Evolutionary conservation across 2,797 vertebrate genomes (phyloP).

Genomic region (Anguilla obscura): DNA sequence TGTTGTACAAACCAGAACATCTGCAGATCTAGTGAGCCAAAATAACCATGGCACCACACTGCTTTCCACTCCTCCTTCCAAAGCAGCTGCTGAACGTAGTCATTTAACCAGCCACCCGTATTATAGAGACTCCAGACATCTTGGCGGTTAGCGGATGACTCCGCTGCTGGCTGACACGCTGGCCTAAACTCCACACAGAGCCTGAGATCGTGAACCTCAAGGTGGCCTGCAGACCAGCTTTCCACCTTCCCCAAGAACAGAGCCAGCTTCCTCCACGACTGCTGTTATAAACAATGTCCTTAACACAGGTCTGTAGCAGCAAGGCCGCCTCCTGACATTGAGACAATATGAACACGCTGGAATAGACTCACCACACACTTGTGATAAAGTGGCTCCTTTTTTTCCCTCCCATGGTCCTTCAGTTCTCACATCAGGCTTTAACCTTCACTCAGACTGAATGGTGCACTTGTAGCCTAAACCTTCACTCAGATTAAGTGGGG

Average conservation of each 20-base stretch:
- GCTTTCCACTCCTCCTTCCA: constrained; percentile 24
- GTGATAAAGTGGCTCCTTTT: neutral
- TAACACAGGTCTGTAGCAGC: neutral
- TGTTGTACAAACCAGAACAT: constrained; percentile 21
- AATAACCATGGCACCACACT: neutral
- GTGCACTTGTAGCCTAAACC: constrained; percentile 6
- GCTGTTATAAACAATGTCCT: neutral
- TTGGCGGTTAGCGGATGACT: neutral
- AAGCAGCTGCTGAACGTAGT: neutral
- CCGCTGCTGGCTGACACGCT: neutral
- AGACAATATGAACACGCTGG: neutral
- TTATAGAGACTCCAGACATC: constrained; percentile 4
- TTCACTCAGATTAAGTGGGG: neutral
- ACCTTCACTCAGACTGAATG: neutral
- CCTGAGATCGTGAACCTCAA: neutral
- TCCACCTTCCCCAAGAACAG: neutral
- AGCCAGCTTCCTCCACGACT: neutral
- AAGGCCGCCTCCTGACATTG: neutral
- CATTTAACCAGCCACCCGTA: neutral
- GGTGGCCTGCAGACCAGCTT: neutral
- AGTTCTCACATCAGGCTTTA: neutral
- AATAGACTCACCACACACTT: neutral
- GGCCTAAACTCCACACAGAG: neutral
- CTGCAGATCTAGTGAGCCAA: neutral
- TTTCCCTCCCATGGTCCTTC: neutral